Evolutionary conservation across 1,140 invertebrate species (phyloP).

Genomic region (Daktulosphaira vitifoliae): DNA sequence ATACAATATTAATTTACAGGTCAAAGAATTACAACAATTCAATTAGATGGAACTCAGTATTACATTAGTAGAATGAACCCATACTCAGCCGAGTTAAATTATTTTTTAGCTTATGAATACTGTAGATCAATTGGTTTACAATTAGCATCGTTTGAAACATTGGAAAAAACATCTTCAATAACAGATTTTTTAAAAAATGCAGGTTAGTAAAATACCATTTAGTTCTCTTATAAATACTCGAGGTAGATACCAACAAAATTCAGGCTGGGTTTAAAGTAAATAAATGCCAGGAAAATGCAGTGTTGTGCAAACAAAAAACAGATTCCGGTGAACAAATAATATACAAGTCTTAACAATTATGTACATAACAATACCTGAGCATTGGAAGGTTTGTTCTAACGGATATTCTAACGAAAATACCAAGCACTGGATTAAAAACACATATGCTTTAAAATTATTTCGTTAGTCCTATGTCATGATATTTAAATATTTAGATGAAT

Average conservation of each 20-base stretch:
- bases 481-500: too few species aligned
- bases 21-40: slow-evolving; percentile 75
- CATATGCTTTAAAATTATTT: too few species aligned
- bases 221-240: background rate
- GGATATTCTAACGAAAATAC: too few species aligned
- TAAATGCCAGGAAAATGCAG: background rate
- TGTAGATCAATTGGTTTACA: slow-evolving; percentile 76
- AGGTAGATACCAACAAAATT: background rate
- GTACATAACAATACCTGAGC: background rate
- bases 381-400: too few species aligned
- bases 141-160: slow-evolving; percentile 71
- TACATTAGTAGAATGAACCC: slow-evolving; percentile 81
- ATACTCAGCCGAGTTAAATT: slow-evolving; percentile 76
- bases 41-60: slow-evolving; percentile 74
- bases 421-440: too few species aligned
- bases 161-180: slow-evolving; percentile 75
- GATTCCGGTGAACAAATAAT: background rate
- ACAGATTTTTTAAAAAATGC: slow-evolving; percentile 71
- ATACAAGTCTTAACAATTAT: background rate
- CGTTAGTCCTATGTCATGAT: too few species aligned
- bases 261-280: background rate
- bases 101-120: slow-evolving; percentile 78
- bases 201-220: slow-evolving; percentile 44
- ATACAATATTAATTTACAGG: slow-evolving; percentile 60
- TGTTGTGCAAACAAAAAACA: background rate